phyloP scores from a whole-genome alignment of 2,113 vertebrate genomes.

The Scolopax mira region DNA sequence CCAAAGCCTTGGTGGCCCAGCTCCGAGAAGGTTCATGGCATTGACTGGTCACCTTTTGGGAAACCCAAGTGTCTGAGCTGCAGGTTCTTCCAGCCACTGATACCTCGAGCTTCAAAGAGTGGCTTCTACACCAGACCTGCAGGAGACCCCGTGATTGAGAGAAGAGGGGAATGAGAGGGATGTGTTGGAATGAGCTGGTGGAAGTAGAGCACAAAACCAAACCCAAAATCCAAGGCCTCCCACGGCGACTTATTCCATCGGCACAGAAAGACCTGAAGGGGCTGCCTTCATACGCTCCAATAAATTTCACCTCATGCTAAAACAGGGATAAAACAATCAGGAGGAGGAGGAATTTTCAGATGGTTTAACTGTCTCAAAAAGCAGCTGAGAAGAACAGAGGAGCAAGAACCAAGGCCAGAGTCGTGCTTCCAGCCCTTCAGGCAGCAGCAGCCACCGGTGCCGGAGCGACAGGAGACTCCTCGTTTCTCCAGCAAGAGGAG shows the following conservation, averaged over 20 bases:
- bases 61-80: rapidly evolving
- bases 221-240: too few relatives aligned
- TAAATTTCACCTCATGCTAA: neutral
- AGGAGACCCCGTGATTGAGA: rapidly evolving
- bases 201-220: neutral
- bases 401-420: rapidly evolving
- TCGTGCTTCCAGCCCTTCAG: rapidly evolving
- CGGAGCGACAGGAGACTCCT: too few relatives aligned
- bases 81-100: neutral
- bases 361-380: neutral
- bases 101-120: too few relatives aligned
- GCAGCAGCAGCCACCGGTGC: neutral
- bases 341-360: neutral
- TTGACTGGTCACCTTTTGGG: neutral
- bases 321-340: too few relatives aligned
- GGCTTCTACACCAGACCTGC: rapidly evolving
- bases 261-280: neutral
- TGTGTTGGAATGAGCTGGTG: neutral
- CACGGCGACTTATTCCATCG: neutral
- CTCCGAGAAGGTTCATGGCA: rapidly evolving
- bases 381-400: neutral
- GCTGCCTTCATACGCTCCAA: neutral
- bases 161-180: rapidly evolving
- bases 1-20: neutral
- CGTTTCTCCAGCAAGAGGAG: neutral